Conservation (phyloP, 2,113 vertebrate species). For the Felis catus region DNA sequence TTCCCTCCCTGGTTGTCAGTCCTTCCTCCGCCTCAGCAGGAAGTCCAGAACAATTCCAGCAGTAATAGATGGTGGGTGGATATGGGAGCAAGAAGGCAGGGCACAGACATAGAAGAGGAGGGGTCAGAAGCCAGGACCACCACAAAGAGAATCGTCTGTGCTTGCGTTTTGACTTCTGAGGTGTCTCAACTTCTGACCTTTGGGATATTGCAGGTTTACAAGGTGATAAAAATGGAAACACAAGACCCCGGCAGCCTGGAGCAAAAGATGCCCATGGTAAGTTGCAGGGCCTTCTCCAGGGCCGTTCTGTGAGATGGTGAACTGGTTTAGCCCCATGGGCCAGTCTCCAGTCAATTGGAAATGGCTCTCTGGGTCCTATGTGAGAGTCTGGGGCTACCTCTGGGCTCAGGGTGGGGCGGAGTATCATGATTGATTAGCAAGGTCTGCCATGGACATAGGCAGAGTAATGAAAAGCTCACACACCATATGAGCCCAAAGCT, state of each 20-base stretch:
- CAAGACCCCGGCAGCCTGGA: constrained; percentile 71
- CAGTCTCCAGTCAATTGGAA: neutral
- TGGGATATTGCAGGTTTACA: constrained; percentile 79
- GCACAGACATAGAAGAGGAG: neutral
- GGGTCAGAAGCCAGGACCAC: neutral
- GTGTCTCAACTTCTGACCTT: constrained; percentile 24
- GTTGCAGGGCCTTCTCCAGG: neutral
- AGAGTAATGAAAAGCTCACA: neutral
- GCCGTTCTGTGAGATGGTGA: neutral
- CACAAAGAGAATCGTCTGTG: neutral
- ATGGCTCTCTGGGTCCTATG: neutral
- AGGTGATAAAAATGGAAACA: constrained; percentile 76
- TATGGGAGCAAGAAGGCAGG: neutral
- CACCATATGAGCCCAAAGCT: neutral
- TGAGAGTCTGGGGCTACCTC: neutral
- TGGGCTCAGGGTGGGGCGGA: neutral
- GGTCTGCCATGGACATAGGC: neutral
- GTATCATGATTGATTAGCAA: neutral
- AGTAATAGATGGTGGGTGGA: too few relatives aligned
- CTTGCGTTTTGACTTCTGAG: neutral
- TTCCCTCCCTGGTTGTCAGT: neutral
- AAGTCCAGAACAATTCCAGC: neutral
- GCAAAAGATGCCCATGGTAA: constrained; percentile 83
- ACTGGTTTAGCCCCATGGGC: neutral
- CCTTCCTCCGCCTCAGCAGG: neutral